These are phyloP conservation scores for Uria aalge DNA, from an alignment of 2,113 vertebrate genomes.

Conservation along the genomic window DNA sequence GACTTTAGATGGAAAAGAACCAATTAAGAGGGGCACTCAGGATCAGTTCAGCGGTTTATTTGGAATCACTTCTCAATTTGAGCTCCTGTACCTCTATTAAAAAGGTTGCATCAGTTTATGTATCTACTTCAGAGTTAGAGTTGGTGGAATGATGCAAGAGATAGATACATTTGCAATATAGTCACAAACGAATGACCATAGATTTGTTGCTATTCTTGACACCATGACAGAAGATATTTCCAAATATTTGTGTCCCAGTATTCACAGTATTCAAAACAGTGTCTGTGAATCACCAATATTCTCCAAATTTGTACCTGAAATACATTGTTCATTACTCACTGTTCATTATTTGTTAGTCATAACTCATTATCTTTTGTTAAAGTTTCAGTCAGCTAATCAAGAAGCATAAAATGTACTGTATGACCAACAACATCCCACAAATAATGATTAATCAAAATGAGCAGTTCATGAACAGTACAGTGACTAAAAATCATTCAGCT, in stretches of 20 bases:
- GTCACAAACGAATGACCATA: neutral
- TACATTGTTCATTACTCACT: neutral
- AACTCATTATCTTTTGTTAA: slow-evolving; percentile 18
- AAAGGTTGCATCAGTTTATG: neutral
- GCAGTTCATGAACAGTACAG: neutral
- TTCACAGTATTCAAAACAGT: neutral
- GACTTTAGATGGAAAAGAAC: neutral
- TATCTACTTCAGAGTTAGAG: neutral
- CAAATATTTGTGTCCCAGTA: neutral
- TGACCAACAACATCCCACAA: neutral
- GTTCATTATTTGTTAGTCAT: slow-evolving; percentile 23
- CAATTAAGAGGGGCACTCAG: neutral
- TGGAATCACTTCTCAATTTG: neutral
- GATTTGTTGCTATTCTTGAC: neutral
- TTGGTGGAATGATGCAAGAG: neutral
- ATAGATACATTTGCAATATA: neutral
- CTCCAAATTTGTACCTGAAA: neutral
- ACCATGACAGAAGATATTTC: neutral
- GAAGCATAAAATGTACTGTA: neutral
- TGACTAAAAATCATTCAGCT: neutral
- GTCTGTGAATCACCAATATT: neutral
- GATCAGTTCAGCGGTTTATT: neutral
- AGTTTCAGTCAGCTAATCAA: slow-evolving; percentile 21
- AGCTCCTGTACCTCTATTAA: neutral
- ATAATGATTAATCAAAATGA: slow-evolving; percentile 14